Evolutionary conservation across 2,888 invertebrate genomes (phyloP), one percentile per base, ranked within the genome.

Genomic region (Lysandra coridon): DNA sequence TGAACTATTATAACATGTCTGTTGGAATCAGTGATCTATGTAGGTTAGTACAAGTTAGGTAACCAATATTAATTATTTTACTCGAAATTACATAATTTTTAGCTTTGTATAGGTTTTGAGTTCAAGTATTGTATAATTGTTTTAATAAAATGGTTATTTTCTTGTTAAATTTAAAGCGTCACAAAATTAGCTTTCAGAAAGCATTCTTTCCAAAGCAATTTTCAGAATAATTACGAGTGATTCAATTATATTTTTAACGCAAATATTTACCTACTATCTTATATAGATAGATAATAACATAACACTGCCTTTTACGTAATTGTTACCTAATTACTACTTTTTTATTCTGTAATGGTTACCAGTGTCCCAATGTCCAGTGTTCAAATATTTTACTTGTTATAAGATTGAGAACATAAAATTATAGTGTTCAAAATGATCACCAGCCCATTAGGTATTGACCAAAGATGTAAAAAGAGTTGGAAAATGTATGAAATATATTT

Each of bases 391-490:
- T 83, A 82, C 79, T 82, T 78, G 37, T 49, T 81, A 81, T 76
- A 82, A 81, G 81, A 82, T 84, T 83, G 79, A 82, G 81, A 83
- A 83, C 83, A 80, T 79, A 83, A 80, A 49, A 75, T 49, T 75
- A 80, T 81, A 80, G 86, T 88, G 88, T 89, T 89, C 87, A 86
- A 85, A 87, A 88, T 88, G 88, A 88, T 89, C 88, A 88, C 90
- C 92, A 91, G 90, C 89, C 88, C 87, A 90, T 90, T 92, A 92
- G 92, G 91, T 92, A 91, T 90, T 89, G 90, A 92, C 94, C 94
- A 94, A 94, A 94, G 94, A 94, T 93, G 92, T 93, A 92, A 92
- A 84, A 92, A 91, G 91, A 89, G 91, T 92, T 92, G 93, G 91
- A 90, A 85, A 85, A 87, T 87, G 84, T 88, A 85, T 86, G 85